Base-by-base conservation (phyloP, 2,113 vertebrate species). In the Polyodon spathula region DNA sequence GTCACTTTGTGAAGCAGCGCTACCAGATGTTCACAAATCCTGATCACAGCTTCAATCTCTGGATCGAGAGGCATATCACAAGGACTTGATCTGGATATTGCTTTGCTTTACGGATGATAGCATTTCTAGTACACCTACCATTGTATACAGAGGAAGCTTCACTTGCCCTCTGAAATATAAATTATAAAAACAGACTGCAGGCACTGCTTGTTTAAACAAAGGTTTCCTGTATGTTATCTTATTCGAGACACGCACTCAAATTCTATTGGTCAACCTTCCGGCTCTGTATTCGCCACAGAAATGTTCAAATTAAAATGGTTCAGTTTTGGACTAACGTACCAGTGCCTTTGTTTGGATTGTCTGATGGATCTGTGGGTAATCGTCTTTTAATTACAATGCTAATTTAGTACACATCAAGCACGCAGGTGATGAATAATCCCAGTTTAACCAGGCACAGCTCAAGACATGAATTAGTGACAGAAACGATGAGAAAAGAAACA, bases 1-100 rank as follows among this genome's bases (percentile, higher is more conserved):
- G 50, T 54, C 63, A 54, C 51, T 54, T 54, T 59, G 48, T 54
- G 63, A 15, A 5, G 9, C 6, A 14, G 40, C 40, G 48, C 46
- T 59, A 43, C 40, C 57, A 46, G 41, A 64, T 46, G 41, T 37
- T 54, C 5, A 40, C 27, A 54, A 40, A 46, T 27, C 27, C 27
- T 27, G 27, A 27, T 27, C 27, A 27, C 3, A 27, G 27, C 27
- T 27, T 27, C 27, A 27, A 3, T 27, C 27, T 27, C 1, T 27
- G 3, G 27, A 27, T 27, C 3, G 27, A 27, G 27, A 27, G 27
- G 27, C 27, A 27, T 27, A 27, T 27, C 27, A 27, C 27, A 27
- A 27, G 27, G 27, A 27, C 27, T 27, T 27, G 27, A 27, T 3
- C 27, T 27, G 27, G 1, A 27, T 27, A 27, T 27, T 27, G 27